These are phyloP conservation scores for Spicauda simplicius DNA, from an alignment of 2,888 invertebrate genomes.

Conservation along the genomic window DNA sequence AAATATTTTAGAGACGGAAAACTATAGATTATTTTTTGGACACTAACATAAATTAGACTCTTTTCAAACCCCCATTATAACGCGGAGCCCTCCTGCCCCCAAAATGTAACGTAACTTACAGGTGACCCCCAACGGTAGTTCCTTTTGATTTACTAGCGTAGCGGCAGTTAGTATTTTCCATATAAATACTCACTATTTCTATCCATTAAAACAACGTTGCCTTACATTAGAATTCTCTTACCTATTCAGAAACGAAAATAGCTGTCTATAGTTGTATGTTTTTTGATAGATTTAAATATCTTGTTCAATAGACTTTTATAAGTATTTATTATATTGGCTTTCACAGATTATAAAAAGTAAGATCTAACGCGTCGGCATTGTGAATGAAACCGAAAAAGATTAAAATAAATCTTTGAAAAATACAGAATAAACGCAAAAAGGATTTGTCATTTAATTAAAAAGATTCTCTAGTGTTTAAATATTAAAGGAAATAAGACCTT, in stretches of 20 bases:
- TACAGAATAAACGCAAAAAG: no score
- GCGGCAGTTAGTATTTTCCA: constrained; percentile 7
- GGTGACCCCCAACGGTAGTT: constrained; percentile 8
- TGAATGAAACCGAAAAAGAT: no score
- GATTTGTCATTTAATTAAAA: no score
- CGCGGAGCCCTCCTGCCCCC: background rate
- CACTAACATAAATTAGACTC: background rate
- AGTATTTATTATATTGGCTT: background rate
- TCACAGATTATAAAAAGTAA: background rate
- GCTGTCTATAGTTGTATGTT: constrained; percentile 29
- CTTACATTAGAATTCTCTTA: constrained; percentile 30
- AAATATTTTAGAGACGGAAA: no score
- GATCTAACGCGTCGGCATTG: no score
- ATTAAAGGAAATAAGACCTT: no score
- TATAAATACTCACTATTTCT: constrained; percentile 8
- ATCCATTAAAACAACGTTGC: constrained; percentile 30
- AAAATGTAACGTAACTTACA: background rate
- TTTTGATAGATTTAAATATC: constrained; percentile 23
- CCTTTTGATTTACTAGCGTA: constrained; percentile 29
- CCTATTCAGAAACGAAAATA: constrained; percentile 11
- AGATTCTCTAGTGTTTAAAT: no score
- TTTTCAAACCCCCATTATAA: background rate
- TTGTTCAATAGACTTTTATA: constrained; percentile 25
- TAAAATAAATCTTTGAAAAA: no score
- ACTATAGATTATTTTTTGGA: no score